phyloP scores from a whole-genome alignment of 2,888 invertebrate genomes.

The Plebejus argus region DNA sequence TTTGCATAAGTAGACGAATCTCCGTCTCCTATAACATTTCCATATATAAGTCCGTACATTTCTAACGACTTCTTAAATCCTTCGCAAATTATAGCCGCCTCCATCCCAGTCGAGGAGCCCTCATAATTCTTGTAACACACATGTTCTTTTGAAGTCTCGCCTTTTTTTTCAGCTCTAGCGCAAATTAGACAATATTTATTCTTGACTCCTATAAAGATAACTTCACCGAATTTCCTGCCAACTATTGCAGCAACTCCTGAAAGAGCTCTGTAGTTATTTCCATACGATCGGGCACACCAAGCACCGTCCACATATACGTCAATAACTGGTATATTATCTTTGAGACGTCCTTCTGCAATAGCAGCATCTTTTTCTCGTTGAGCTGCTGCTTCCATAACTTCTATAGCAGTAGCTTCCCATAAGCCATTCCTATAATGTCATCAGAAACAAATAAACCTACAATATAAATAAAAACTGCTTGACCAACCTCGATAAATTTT shows the following conservation, averaged over 20 bases:
- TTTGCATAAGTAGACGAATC: no score
- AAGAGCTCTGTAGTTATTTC: slow-evolving; percentile 26
- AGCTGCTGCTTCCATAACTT: no score
- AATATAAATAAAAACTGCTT: no score
- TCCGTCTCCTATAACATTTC: no score
- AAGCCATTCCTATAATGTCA: no score
- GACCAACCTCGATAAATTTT: no score
- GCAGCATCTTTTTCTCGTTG: no score
- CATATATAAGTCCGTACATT: no score
- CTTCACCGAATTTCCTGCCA: slow-evolving; percentile 19
- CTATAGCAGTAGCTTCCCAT: slow-evolving; percentile 21
- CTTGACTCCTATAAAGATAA: slow-evolving; percentile 28
- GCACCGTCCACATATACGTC: slow-evolving; percentile 41
- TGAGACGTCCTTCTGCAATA: slow-evolving; percentile 27
- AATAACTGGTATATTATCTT: slow-evolving; percentile 35
- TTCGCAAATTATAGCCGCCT: not conserved
- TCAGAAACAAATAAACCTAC: no score
- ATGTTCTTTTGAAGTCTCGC: slow-evolving; percentile 26
- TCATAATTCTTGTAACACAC: slow-evolving; percentile 21
- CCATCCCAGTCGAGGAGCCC: not conserved
- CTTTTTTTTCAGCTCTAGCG: slow-evolving; percentile 35
- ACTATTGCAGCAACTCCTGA: slow-evolving; percentile 29
- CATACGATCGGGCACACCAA: slow-evolving; percentile 40
- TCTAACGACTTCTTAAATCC: not conserved
- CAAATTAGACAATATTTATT: slow-evolving; percentile 38